phyloP scores from a whole-genome alignment of 1,140 invertebrate species.

The Mizuhopecten yessoensis region DNA sequence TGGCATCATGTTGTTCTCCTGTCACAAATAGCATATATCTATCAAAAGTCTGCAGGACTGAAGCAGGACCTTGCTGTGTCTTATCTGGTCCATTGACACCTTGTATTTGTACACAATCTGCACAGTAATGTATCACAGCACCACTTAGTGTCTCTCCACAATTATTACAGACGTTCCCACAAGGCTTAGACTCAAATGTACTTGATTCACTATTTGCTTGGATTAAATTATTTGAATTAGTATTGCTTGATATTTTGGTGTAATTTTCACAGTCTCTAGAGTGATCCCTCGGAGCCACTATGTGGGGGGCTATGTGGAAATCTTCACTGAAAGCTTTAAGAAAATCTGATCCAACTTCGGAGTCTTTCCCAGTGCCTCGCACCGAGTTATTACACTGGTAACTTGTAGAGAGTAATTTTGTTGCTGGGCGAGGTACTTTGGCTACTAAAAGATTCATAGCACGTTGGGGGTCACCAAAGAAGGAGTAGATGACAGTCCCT shows the following conservation, averaged over 20 bases:
- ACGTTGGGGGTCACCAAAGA: conserved; percentile 61
- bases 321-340: neutral
- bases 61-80: neutral
- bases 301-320: neutral
- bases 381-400: neutral
- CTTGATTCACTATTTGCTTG: neutral
- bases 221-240: neutral
- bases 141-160: neutral
- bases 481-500: conserved; percentile 55
- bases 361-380: neutral
- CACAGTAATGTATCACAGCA: too few relatives aligned
- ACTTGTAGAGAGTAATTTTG: neutral
- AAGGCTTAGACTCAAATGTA: too few relatives aligned
- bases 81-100: too few relatives aligned
- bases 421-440: conserved; percentile 52
- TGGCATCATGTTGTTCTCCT: conserved; percentile 51
- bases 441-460: conserved; percentile 67
- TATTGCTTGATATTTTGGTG: neutral
- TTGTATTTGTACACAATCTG: too few relatives aligned
- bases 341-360: conserved; percentile 18
- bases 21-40: conserved; percentile 63
- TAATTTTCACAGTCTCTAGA: neutral
- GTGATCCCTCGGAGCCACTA: neutral
- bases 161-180: neutral
- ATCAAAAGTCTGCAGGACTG: neutral